Percentiles rank a stretch among this genome's conserved stretches.
phyloP scores from a whole-genome alignment of 2,113 vertebrate genomes.

The Leucopternis melanops region DNA sequence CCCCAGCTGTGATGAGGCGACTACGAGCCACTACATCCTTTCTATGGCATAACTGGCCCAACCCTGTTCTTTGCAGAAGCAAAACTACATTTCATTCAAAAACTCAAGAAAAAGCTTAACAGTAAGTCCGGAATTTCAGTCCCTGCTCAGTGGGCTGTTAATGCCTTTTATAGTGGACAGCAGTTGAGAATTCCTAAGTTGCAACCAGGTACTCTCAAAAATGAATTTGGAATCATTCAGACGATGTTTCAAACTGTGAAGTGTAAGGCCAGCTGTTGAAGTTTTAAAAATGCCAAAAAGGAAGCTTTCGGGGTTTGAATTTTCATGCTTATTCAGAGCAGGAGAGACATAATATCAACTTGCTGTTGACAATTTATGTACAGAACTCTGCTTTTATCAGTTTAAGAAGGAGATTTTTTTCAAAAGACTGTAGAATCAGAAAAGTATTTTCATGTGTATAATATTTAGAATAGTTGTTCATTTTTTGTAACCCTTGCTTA shows the following conservation, averaged over 20 bases:
- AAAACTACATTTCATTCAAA: background rate
- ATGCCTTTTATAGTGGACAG: background rate
- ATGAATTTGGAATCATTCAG: background rate
- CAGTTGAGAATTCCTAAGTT: background rate
- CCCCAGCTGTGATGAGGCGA: background rate
- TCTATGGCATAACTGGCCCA: background rate
- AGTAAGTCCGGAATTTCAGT: background rate
- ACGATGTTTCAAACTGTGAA: background rate
- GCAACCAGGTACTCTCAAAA: background rate
- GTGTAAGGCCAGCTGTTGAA: background rate
- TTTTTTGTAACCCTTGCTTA: background rate
- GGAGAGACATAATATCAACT: background rate
- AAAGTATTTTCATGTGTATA: background rate
- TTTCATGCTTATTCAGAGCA: background rate
- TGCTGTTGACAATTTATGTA: background rate
- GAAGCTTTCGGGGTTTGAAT: background rate
- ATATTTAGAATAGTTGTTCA: background rate
- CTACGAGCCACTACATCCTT: accelerated
- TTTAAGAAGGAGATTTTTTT: background rate
- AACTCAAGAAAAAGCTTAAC: background rate
- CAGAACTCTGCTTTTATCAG: background rate
- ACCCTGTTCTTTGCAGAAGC: background rate
- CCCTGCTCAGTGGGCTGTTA: background rate
- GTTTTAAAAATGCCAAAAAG: background rate
- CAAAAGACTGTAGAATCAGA: background rate